Evolutionary conservation across 2,113 vertebrate species (phyloP).

Genomic region (Cacatua alba): DNA sequence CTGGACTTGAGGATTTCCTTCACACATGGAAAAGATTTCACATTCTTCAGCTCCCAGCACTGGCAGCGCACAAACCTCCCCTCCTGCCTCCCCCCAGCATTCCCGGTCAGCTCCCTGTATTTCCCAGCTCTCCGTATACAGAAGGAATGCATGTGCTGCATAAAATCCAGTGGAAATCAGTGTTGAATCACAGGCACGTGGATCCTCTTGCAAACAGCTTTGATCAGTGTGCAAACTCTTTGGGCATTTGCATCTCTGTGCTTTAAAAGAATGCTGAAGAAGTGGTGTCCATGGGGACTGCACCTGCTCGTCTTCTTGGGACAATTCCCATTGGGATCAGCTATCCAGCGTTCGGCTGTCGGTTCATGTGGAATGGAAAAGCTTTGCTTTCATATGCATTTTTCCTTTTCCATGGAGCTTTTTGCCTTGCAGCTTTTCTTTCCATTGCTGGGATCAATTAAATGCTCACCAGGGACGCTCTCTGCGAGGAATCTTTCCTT

Average conservation of each 20-base stretch:
- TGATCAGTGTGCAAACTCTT: not conserved
- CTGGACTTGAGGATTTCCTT: slow-evolving; percentile 70
- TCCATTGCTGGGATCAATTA: slow-evolving; percentile 69
- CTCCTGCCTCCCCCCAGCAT: slow-evolving; percentile 6
- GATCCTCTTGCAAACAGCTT: not conserved
- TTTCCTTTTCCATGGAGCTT: not conserved
- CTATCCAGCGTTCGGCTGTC: not conserved
- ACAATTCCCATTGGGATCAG: not conserved
- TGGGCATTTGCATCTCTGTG: not conserved
- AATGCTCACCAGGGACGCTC: slow-evolving; percentile 36
- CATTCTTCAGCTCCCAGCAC: slow-evolving; percentile 28
- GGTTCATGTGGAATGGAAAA: not conserved
- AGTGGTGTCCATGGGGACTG: not conserved
- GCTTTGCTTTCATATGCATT: not conserved
- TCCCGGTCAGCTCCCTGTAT: not conserved
- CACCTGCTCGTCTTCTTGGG: slow-evolving; percentile 4
- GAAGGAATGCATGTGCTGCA: not conserved
- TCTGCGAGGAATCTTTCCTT: slow-evolving; percentile 38
- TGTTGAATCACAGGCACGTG: not conserved
- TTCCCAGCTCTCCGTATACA: not conserved
- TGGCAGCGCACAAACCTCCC: slow-evolving; percentile 17
- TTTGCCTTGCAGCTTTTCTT: slow-evolving; percentile 28
- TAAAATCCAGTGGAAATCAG: not conserved
- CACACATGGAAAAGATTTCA: slow-evolving; percentile 66
- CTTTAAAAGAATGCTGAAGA: not conserved